A percentile compares a stretch with the other conserved stretches of the same genome.
Evolutionary conservation across 2,113 vertebrate genomes (phyloP).

Genomic region (Apteryx mantelli): DNA sequence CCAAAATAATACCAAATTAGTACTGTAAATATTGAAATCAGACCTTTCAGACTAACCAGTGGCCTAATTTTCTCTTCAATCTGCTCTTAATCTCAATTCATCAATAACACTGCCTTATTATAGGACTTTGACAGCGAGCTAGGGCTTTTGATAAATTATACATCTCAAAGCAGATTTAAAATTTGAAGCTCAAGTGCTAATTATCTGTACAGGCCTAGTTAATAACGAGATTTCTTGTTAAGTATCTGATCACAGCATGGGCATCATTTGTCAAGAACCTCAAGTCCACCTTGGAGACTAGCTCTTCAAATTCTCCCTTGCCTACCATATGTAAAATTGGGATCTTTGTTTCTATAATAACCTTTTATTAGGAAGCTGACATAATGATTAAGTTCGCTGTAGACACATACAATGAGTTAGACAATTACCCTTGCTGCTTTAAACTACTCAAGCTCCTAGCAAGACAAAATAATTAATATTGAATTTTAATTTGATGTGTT

Average conservation of each 20-base stretch:
- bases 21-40: conserved; percentile 93
- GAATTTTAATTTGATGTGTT: conserved; percentile 97
- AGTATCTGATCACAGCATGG: conserved; percentile 98
- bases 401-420: conserved; percentile 93
- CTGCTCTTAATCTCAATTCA: conserved; percentile 97
- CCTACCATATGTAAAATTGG: conserved; percentile 99
- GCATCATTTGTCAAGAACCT: conserved; percentile 97
- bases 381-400: conserved; percentile 98
- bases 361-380: conserved; percentile 99
- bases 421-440: conserved; percentile 94
- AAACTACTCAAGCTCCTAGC: conserved; percentile 89
- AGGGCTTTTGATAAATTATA: conserved; percentile 98
- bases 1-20: conserved; percentile 93
- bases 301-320: conserved; percentile 90
- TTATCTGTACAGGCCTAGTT: conserved; percentile 99
- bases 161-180: conserved; percentile 97
- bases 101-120: conserved; percentile 97
- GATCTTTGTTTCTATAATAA: conserved; percentile 99
- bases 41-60: conserved; percentile 86
- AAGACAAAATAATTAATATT: conserved; percentile 98
- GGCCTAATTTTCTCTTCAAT: conserved; percentile 94
- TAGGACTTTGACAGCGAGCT: conserved; percentile 92
- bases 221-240: conserved; percentile 99
- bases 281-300: conserved; percentile 93
- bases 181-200: conserved; percentile 99